Conservation (phyloP, 2,888 invertebrate genomes). For the Drosophila putrida region DNA sequence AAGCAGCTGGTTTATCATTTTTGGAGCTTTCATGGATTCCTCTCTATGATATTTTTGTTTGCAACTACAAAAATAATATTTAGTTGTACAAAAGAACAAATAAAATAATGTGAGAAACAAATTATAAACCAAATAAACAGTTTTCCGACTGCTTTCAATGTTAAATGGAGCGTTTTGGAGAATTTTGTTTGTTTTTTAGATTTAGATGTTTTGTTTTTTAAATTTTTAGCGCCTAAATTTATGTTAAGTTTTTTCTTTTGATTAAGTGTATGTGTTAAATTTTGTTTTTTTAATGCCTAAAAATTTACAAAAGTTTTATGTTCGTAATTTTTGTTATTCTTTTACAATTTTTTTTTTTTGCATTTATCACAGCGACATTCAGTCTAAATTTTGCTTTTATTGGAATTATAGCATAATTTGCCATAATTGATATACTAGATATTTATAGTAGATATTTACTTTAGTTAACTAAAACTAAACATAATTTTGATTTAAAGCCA, state of each 20-base stretch:
- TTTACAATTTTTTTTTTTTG: conserved; percentile 62
- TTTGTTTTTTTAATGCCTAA: conserved; percentile 68
- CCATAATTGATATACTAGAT: conserved; percentile 78
- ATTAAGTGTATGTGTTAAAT: conserved; percentile 24
- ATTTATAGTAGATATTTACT: conserved; percentile 57
- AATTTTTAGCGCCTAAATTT: conserved; percentile 80
- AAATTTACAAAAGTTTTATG: conserved; percentile 84
- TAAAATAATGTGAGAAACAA: conserved; percentile 1
- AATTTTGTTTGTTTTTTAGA: conserved; percentile 44
- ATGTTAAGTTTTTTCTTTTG: conserved; percentile 46
- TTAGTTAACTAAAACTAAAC: conserved; percentile 75
- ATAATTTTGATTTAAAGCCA: conserved; percentile 80
- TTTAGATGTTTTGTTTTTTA: conserved; percentile 41
- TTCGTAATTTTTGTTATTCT: conserved; percentile 37
- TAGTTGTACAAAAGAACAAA: conserved; percentile 9
- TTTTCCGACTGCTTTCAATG: conserved; percentile 17
- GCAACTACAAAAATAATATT: conserved; percentile 61
- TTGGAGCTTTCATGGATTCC: conserved; percentile 23
- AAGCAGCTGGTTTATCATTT: conserved; percentile 60
- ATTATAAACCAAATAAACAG: conserved; percentile 20
- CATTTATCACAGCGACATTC: conserved; percentile 85
- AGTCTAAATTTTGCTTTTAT: conserved; percentile 85
- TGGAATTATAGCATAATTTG: conserved; percentile 83
- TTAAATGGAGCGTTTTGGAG: conserved; percentile 58
- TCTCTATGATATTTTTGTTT: conserved; percentile 70